phyloP scores from a whole-genome alignment of 2,888 invertebrate species.

The Torymus aiolomorphi region DNA sequence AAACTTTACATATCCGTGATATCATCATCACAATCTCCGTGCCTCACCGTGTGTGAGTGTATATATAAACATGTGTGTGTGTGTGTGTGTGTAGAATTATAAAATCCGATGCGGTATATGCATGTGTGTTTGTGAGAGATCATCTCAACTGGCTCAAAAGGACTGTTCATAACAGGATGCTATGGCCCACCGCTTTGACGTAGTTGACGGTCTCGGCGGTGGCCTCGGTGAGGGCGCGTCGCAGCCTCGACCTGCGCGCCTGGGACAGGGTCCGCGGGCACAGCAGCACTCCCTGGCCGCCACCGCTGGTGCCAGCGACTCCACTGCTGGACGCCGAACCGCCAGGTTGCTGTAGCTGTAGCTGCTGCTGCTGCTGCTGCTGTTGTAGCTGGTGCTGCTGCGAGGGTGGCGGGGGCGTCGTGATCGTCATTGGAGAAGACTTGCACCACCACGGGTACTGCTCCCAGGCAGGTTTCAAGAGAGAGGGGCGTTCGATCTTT shows the following conservation, averaged over 20 bases:
- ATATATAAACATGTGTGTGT: neutral
- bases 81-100: slow-evolving; percentile 5
- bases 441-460: slow-evolving; percentile 75
- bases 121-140: neutral
- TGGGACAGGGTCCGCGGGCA: slow-evolving; percentile 94
- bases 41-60: neutral
- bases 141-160: slow-evolving; percentile 8
- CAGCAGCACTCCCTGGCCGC: slow-evolving; percentile 88
- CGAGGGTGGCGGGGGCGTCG: slow-evolving; percentile 41
- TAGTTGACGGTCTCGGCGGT: slow-evolving; percentile 91
- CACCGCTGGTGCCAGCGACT: slow-evolving; percentile 38
- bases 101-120: neutral
- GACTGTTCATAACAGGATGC: slow-evolving; percentile 9
- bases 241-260: slow-evolving; percentile 89
- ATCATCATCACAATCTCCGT: neutral
- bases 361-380: slow-evolving; percentile 56
- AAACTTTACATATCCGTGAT: neutral
- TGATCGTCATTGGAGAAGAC: slow-evolving; percentile 67
- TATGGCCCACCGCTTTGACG: slow-evolving; percentile 89
- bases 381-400: slow-evolving; percentile 55
- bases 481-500: slow-evolving; percentile 24
- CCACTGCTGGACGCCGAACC: slow-evolving; percentile 63
- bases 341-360: slow-evolving; percentile 67
- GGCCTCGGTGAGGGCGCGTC: slow-evolving; percentile 93
- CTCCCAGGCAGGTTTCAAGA: neutral